Percentiles rank a stretch among this genome's conserved stretches.
These are phyloP conservation scores for Nixonia krombeini DNA, from an alignment of 1,140 invertebrate species.

Conservation along the genomic window DNA sequence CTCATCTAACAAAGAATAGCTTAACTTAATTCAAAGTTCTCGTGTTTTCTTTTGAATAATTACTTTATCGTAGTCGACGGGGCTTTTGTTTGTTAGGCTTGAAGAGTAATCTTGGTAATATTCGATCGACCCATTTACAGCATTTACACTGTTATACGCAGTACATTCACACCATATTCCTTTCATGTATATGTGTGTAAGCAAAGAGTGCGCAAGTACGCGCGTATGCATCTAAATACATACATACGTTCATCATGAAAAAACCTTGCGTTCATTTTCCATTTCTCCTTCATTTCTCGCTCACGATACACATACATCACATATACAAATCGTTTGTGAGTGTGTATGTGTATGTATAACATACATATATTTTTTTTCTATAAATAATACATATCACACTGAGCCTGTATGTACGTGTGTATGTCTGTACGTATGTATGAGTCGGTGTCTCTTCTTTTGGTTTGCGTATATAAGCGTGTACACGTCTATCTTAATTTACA, in stretches of 20 bases:
- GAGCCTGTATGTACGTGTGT: slow-evolving; percentile 59
- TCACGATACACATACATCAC: slow-evolving; percentile 39
- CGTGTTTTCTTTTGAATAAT: slow-evolving; percentile 8
- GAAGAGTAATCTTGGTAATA: slow-evolving; percentile 11
- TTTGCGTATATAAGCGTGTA: slow-evolving; percentile 45
- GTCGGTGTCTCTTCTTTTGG: slow-evolving; percentile 34
- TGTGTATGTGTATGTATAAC: slow-evolving; percentile 46
- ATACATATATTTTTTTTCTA: slow-evolving; percentile 49
- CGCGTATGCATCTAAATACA: slow-evolving; percentile 22
- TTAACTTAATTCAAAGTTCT: slow-evolving; percentile 8
- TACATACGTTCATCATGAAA: slow-evolving; percentile 34
- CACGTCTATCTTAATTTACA: slow-evolving; percentile 42
- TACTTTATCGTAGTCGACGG: slow-evolving; percentile 7
- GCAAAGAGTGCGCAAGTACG: slow-evolving; percentile 16
- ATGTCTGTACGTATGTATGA: slow-evolving; percentile 47
- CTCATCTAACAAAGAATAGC: slow-evolving; percentile 10
- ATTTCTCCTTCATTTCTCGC: slow-evolving; percentile 11
- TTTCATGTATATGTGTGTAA: slow-evolving; percentile 15
- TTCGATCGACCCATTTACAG: slow-evolving; percentile 23
- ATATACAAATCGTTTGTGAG: slow-evolving; percentile 39
- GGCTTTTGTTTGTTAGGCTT: slow-evolving; percentile 15
- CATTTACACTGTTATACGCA: slow-evolving; percentile 29
- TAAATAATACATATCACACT: slow-evolving; percentile 65
- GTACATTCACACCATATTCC: slow-evolving; percentile 14
- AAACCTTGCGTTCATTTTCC: slow-evolving; percentile 5